Evolutionary conservation across 2,797 vertebrate species (phyloP).

Genomic region (Galaxias olidus): DNA sequence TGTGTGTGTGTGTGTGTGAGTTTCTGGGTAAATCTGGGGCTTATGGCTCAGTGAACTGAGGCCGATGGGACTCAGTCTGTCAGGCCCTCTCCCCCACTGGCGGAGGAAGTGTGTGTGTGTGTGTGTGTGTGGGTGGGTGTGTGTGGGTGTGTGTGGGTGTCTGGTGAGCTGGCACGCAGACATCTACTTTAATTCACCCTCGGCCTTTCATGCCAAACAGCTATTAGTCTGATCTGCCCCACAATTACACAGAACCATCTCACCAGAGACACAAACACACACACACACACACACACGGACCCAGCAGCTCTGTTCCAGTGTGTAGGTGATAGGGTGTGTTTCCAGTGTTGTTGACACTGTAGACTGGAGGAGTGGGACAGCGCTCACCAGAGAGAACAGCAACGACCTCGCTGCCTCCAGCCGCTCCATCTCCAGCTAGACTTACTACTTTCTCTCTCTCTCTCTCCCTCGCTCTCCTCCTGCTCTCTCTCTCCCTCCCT

Average conservation of each 20-base stretch:
- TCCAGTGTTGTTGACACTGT: no score
- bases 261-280: neutral
- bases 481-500: no score
- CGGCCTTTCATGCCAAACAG: constrained; percentile 24
- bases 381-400: no score
- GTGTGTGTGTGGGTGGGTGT: constrained; percentile 18
- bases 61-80: constrained; percentile 13
- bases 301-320: no score
- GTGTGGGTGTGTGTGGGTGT: constrained; percentile 31
- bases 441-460: no score
- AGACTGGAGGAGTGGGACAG: no score
- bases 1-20: constrained; percentile 4
- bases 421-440: no score
- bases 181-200: constrained; percentile 31
- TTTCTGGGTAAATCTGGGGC: constrained; percentile 62
- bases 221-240: constrained; percentile 31
- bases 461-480: no score
- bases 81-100: neutral
- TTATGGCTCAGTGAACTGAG: constrained; percentile 45
- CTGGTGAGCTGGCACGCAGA: constrained; percentile 18
- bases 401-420: no score
- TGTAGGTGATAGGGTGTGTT: no score
- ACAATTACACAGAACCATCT: constrained; percentile 18
- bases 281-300: constrained; percentile 10
- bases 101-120: constrained; percentile 24